Conservation (phyloP, 2,113 vertebrate species). For the Ciconia boyciana region DNA sequence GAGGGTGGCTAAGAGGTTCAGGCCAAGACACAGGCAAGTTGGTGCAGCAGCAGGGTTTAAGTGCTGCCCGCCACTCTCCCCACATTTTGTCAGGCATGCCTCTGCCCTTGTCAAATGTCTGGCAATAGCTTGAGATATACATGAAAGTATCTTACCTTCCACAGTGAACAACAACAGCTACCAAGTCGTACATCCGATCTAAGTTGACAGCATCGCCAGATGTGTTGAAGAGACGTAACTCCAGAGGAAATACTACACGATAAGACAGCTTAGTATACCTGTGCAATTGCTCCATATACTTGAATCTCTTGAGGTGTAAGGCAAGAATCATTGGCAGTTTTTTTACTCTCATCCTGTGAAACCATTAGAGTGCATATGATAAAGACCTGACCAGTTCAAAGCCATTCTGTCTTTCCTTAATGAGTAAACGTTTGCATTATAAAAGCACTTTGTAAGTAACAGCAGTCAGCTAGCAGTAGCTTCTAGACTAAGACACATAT, state of each 20-base stretch:
- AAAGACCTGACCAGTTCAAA: neutral
- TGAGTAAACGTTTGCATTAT: neutral
- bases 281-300: slow-evolving; percentile 97
- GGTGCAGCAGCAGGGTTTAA: neutral
- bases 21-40: neutral
- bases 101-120: neutral
- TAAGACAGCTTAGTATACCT: slow-evolving; percentile 97
- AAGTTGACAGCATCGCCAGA: slow-evolving; percentile 90
- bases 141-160: slow-evolving; percentile 78
- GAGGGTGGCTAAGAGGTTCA: neutral
- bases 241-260: slow-evolving; percentile 92
- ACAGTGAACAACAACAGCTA: slow-evolving; percentile 95
- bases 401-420: neutral
- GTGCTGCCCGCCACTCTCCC: neutral
- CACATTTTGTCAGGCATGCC: neutral
- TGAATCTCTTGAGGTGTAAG: slow-evolving; percentile 95
- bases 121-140: neutral
- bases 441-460: neutral
- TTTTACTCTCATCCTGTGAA: slow-evolving; percentile 92
- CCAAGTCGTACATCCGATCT: slow-evolving; percentile 96
- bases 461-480: neutral
- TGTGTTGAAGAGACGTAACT: slow-evolving; percentile 95
- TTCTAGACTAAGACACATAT: neutral
- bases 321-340: slow-evolving; percentile 97
- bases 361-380: neutral